A percentile compares a stretch with the other conserved stretches of the same genome.
phyloP scores from a whole-genome alignment of 2,113 vertebrate species.

The Chlorodrepanis virens region DNA sequence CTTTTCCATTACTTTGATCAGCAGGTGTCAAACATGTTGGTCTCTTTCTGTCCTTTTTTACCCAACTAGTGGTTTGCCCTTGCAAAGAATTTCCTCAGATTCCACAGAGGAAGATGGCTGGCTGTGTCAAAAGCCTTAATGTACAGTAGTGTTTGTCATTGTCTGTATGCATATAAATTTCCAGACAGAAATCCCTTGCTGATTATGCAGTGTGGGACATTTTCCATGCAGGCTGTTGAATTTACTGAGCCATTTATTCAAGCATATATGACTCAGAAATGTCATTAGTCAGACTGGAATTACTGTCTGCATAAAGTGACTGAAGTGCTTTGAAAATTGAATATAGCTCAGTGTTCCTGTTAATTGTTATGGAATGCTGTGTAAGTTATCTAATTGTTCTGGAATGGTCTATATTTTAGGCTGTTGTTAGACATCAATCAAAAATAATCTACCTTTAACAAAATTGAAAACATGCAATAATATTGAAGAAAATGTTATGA shows the following conservation, averaged over 20 bases:
- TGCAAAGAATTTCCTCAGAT: neutral
- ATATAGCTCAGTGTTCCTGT: neutral
- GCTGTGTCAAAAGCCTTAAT: neutral
- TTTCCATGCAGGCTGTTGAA: neutral
- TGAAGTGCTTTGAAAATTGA: neutral
- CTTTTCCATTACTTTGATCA: neutral
- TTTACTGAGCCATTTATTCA: neutral
- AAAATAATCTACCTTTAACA: neutral
- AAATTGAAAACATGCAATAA: neutral
- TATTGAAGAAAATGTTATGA: neutral
- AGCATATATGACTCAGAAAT: neutral
- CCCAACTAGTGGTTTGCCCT: neutral
- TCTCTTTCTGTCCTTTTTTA: neutral
- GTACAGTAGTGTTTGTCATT: neutral
- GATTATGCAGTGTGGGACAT: accelerated
- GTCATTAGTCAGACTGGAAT: neutral
- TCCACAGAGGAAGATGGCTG: neutral
- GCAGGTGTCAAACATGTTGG: too few relatives aligned
- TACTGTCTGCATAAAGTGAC: neutral
- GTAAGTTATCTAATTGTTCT: neutral
- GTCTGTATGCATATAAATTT: neutral
- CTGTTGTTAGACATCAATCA: neutral
- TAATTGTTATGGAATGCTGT: neutral
- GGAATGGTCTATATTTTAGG: neutral
- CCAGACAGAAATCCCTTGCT: neutral